Evolutionary conservation across 2,113 vertebrate genomes (phyloP), one percentile per base, ranked within the genome.

Genomic region (Romanogobio albipinnatus): DNA sequence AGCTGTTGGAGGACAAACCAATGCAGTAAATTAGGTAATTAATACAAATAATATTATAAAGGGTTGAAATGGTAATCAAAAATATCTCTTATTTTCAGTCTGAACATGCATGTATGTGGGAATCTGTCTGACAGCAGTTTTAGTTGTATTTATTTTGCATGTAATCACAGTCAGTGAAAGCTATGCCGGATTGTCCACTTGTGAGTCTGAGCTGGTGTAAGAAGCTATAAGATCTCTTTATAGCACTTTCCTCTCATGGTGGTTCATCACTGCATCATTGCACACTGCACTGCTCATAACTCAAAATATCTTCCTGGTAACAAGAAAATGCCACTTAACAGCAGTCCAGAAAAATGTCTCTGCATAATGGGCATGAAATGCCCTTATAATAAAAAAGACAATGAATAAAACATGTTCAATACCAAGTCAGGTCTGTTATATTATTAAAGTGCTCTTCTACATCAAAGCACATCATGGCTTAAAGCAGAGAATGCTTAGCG

Each of bases 381-480:
- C 24, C 77, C 83, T 80, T 85, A 81, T 85, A 49, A 73, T 33
- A 36, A 61, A 36, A 45, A 64, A 84, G 82, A 81, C 29, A 36
- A 89, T 89, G 85, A 89, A 92, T 91, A 90, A 89, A 89, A 87
- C 71, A 91, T 89, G 84, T 3, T 49, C 64, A 53, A 29, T 43
- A 85, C 77, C 76, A 80, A 83, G 66, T 85, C 53, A 9, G 68
- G 59, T 82, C 82, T 87, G 79, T 85, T 91, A 84, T 51, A 86
- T 89, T 90, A 91, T 90, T 90, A 82, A 91, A 89, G 74, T 49
- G 56, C 49, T 49, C 62, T 85, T 81, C 43, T 87, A 81, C 80
- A 84, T 89, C 81, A 87, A 87, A 87, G 71, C 84, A 80, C 83
- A 74, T 66, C 66, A 70, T 85, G 11, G 61, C 66, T 88, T 47